phyloP scores from a whole-genome alignment of 2,888 invertebrate species.

The Diarsia brunnea region DNA sequence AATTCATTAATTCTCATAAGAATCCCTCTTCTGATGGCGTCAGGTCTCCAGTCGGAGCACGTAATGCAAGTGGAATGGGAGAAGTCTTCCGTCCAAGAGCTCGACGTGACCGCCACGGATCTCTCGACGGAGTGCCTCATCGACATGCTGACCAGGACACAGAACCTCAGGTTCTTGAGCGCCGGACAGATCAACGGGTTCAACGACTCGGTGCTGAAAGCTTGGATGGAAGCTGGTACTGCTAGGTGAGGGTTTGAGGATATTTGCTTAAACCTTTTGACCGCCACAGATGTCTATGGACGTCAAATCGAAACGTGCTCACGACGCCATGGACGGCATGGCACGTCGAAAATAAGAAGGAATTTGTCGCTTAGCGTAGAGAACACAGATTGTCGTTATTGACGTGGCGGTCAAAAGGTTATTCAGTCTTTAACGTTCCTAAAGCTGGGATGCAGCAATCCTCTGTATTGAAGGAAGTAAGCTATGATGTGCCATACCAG shows the following conservation, averaged over 20 bases:
- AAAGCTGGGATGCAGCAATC: neutral
- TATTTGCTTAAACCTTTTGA: neutral
- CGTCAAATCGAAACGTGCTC: no score
- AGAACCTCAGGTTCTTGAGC: slow-evolving; percentile 96
- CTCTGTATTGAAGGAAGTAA: neutral
- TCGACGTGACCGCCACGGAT: slow-evolving; percentile 99
- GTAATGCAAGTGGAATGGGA: slow-evolving; percentile 99
- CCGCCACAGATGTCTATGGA: no score
- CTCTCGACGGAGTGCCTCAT: slow-evolving; percentile 97
- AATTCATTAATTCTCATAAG: no score
- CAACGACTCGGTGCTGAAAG: slow-evolving; percentile 97
- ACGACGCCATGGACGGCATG: no score
- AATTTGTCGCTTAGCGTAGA: no score
- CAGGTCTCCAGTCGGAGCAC: slow-evolving; percentile 97
- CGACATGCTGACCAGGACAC: slow-evolving; percentile 97
- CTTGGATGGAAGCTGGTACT: slow-evolving; percentile 97
- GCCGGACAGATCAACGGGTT: slow-evolving; percentile 99
- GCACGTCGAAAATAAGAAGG: no score
- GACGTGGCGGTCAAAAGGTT: no score
- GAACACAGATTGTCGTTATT: no score
- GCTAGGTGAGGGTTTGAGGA: slow-evolving; percentile 86
- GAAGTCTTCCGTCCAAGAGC: slow-evolving; percentile 97
- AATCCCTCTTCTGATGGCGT: neutral
- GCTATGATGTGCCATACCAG: neutral
- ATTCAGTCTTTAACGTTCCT: neutral